Evolutionary conservation across 2,113 vertebrate species (phyloP).

Genomic region (Phoxinus phoxinus): DNA sequence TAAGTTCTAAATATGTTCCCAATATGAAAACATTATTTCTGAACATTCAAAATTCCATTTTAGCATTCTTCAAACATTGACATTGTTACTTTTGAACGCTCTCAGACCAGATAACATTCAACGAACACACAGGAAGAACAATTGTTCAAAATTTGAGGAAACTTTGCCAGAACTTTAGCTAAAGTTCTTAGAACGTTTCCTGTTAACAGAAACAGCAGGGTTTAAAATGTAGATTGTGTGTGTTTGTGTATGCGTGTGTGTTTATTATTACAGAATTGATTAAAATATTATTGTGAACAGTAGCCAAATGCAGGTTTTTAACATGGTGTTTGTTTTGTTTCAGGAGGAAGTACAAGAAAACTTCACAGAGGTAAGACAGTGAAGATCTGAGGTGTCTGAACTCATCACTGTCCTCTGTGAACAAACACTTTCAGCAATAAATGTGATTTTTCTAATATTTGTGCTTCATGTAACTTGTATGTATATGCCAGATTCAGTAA

Average conservation of each 20-base stretch:
- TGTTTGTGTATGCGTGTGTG: not conserved
- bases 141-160: no score
- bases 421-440: constrained; percentile 2
- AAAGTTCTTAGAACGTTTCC: no score
- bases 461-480: not conserved
- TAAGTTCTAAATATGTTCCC: no score
- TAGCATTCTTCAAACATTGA: no score
- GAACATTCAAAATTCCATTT: no score
- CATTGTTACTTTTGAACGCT: no score
- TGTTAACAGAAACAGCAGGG: not conserved
- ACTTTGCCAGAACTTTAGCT: no score
- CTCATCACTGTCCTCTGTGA: not conserved
- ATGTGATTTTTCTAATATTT: not conserved
- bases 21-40: no score
- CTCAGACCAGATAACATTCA: no score
- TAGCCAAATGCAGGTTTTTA: not conserved
- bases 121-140: no score
- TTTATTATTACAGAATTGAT: not conserved
- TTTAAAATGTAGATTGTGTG: not conserved
- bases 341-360: constrained; percentile 99
- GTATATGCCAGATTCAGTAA: not conserved
- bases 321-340: constrained; percentile 63
- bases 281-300: not conserved
- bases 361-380: constrained; percentile 96
- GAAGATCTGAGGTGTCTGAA: constrained; percentile 26